These are phyloP conservation scores for Carollia perspicillata DNA, from an alignment of 2,113 vertebrate genomes.

Conservation along the genomic window DNA sequence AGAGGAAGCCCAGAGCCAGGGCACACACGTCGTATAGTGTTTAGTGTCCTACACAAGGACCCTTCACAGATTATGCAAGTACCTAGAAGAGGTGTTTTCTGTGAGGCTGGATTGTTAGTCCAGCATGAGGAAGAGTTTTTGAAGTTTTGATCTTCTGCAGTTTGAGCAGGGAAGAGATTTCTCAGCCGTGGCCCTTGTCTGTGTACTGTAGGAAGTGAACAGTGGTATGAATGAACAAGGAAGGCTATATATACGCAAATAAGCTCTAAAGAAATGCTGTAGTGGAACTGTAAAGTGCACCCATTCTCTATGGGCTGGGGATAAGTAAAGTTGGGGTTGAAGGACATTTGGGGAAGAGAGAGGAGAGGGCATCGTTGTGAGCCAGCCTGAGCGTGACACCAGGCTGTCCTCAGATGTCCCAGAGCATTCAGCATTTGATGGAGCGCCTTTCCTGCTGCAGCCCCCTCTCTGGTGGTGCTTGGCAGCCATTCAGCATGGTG, in stretches of 20 bases:
- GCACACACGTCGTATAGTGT: background rate
- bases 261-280: background rate
- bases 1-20: background rate
- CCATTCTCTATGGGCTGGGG: background rate
- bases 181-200: background rate
- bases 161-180: background rate
- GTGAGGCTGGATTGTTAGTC: background rate
- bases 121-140: background rate
- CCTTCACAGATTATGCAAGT: background rate
- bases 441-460: background rate
- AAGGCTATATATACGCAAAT: background rate
- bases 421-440: background rate
- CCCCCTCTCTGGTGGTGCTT: background rate
- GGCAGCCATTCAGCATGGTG: conserved; percentile 44
- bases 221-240: background rate
- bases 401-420: conserved; percentile 52
- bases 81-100: background rate
- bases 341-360: background rate
- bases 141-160: background rate
- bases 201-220: background rate
- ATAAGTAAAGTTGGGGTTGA: background rate
- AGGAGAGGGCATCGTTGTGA: background rate
- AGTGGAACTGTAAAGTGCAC: background rate
- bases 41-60: background rate
- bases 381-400: background rate